phyloP scores from a whole-genome alignment of 2,797 vertebrate species.

The Eurystomus glaucurus region DNA sequence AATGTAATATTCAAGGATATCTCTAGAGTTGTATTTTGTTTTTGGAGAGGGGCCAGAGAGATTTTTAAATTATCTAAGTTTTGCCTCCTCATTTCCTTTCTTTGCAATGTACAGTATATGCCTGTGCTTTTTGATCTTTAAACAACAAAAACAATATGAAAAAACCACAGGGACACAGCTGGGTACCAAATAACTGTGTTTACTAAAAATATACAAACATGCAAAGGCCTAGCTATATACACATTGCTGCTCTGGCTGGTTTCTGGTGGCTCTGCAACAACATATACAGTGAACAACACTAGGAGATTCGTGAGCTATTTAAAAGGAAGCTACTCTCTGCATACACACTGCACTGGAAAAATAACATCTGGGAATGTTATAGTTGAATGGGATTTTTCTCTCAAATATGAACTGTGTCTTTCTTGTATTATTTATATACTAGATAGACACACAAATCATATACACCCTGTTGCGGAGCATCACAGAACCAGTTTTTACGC shows the following conservation, averaged over 20 bases:
- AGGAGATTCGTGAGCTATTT: slow-evolving; percentile 34
- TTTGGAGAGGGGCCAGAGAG: slow-evolving; percentile 69
- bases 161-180: slow-evolving; percentile 53
- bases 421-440: background rate
- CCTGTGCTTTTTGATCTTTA: slow-evolving; percentile 63
- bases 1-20: slow-evolving; percentile 68
- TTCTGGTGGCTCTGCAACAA: slow-evolving; percentile 42
- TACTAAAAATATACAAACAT: slow-evolving; percentile 67
- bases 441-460: background rate
- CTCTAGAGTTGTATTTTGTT: slow-evolving; percentile 67
- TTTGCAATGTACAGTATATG: slow-evolving; percentile 65
- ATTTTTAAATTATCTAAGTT: slow-evolving; percentile 76
- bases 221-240: background rate
- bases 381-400: slow-evolving; percentile 32
- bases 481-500: background rate
- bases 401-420: background rate
- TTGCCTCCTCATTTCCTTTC: slow-evolving; percentile 76
- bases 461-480: background rate
- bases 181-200: slow-evolving; percentile 57
- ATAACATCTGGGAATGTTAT: slow-evolving; percentile 38
- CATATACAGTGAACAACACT: background rate
- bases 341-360: background rate
- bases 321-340: background rate
- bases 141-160: slow-evolving; percentile 55
- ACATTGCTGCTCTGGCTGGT: slow-evolving; percentile 17